These are phyloP conservation scores for Idaea aversata DNA, from an alignment of 2,888 invertebrate species.

Conservation along the genomic window DNA sequence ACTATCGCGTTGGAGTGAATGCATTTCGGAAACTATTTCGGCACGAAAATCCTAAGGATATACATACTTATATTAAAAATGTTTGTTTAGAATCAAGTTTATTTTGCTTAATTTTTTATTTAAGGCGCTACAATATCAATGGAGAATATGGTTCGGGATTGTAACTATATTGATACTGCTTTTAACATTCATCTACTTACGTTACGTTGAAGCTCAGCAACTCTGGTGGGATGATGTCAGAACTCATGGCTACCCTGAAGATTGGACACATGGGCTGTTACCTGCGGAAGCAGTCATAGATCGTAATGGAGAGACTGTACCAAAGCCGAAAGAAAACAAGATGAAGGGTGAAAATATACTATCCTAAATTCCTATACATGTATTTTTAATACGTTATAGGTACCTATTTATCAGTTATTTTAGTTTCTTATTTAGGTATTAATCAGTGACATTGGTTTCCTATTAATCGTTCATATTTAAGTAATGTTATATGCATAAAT, in stretches of 20 bases:
- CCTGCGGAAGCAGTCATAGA: conserved; percentile 33
- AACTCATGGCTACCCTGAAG: not conserved
- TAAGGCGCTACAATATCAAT: conserved; percentile 51
- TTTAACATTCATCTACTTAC: conserved; percentile 9
- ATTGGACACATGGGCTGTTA: conserved; percentile 49
- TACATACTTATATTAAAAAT: too few relatives aligned
- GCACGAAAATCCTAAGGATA: too few relatives aligned
- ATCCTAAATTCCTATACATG: too few relatives aligned
- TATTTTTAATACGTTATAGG: too few relatives aligned
- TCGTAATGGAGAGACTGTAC: conserved; percentile 12
- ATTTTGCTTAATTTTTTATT: not conserved
- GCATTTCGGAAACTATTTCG: not conserved
- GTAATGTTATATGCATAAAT: too few relatives aligned
- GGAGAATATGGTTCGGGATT: conserved; percentile 36
- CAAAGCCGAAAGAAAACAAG: conserved; percentile 1
- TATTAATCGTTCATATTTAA: too few relatives aligned
- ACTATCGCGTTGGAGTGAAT: too few relatives aligned
- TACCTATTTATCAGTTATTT: too few relatives aligned
- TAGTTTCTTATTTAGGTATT: too few relatives aligned
- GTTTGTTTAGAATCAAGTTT: too few relatives aligned
- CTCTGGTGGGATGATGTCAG: conserved; percentile 19
- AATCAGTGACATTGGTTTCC: too few relatives aligned
- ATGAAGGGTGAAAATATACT: too few relatives aligned
- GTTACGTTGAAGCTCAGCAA: conserved; percentile 13
- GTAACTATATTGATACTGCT: conserved; percentile 9